Evolutionary conservation across 2,888 invertebrate species (phyloP).

Genomic region (Pristionchus entomophagus): DNA sequence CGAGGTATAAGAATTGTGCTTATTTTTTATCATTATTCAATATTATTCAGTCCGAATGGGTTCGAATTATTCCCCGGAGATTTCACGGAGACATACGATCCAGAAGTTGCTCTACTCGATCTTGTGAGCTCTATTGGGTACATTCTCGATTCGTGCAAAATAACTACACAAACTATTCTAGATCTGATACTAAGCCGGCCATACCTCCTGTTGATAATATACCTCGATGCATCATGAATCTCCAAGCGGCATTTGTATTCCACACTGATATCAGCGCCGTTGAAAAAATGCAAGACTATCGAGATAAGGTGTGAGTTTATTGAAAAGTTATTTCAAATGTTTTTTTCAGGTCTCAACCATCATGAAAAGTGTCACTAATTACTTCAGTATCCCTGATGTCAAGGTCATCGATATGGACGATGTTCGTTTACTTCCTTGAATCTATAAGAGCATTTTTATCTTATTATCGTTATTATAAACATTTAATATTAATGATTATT

Average conservation of each 20-base stretch:
- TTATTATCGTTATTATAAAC: background rate
- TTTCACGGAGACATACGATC: slow-evolving; percentile 26
- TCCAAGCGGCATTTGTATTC: background rate
- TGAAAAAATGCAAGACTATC: background rate
- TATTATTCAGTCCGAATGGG: background rate
- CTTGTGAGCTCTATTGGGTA: background rate
- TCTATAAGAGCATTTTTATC: no score
- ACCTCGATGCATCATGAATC: background rate
- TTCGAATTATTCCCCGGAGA: background rate
- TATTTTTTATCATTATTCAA: no score
- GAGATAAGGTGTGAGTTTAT: background rate
- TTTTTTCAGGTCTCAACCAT: background rate
- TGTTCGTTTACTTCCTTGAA: background rate
- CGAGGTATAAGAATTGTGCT: background rate
- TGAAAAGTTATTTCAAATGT: no score
- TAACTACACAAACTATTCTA: no score
- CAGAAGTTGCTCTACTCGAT: slow-evolving; percentile 10
- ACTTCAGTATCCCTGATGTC: background rate
- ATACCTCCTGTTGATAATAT: background rate
- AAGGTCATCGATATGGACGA: background rate
- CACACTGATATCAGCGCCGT: slow-evolving; percentile 23
- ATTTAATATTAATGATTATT: no score
- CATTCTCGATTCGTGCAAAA: background rate
- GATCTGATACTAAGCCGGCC: no score
- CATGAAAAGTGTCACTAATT: background rate